These are phyloP conservation scores for Drosophila suboccidentalis DNA, from an alignment of 2,888 invertebrate species.

Conservation along the genomic window DNA sequence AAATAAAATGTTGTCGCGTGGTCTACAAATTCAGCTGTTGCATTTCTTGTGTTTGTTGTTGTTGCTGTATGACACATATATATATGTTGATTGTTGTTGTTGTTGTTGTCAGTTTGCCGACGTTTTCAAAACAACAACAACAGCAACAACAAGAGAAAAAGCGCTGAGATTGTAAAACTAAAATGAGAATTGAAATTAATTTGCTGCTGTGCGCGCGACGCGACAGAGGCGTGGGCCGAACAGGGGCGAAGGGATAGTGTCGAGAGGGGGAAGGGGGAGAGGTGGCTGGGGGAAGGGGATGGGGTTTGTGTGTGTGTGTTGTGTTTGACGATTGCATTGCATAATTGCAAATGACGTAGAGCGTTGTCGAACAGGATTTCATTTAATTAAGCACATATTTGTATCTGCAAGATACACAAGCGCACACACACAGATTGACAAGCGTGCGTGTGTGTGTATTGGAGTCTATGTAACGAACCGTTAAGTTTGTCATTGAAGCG, in stretches of 20 bases:
- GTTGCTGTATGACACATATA: constrained; percentile 58
- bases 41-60: constrained; percentile 48
- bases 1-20: constrained; percentile 71
- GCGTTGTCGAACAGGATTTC: constrained; percentile 51
- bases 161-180: constrained; percentile 68
- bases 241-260: neutral
- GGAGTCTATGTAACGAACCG: constrained; percentile 59
- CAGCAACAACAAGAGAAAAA: constrained; percentile 18
- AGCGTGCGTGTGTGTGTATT: constrained; percentile 7
- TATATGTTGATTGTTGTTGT: constrained; percentile 16
- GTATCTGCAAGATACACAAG: constrained; percentile 12
- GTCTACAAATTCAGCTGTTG: constrained; percentile 59
- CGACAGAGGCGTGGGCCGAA: constrained; percentile 41
- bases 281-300: neutral
- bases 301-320: neutral
- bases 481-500: constrained; percentile 67
- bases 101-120: constrained; percentile 44
- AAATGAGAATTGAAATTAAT: constrained; percentile 78
- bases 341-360: constrained; percentile 72
- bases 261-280: constrained; percentile 6
- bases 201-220: constrained; percentile 45
- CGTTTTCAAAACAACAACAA: constrained; percentile 26
- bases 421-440: constrained; percentile 5
- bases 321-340: constrained; percentile 59
- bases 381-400: constrained; percentile 53